Evolutionary conservation across 2,113 vertebrate genomes (phyloP), one percentile per base, ranked within the genome.

Genomic region (Pterophyllum scalare): DNA sequence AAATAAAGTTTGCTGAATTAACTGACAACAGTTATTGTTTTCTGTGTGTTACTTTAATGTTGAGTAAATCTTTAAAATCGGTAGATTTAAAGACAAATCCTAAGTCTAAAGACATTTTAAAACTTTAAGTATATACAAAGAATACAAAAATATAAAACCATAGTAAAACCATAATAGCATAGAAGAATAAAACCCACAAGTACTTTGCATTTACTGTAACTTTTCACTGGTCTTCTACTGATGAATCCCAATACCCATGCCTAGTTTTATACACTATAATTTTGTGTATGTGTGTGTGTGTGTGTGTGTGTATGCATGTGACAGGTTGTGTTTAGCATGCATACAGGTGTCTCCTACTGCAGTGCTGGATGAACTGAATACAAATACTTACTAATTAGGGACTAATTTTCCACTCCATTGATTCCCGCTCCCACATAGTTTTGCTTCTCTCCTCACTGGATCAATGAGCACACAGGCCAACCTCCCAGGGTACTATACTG

Each of bases 301-400:
- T 19, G 13, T 24, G 15, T 61, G 19, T 61, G 72, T 28, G 28
- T 28, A 4, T 4, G 28, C 4, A 4, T 28, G 28, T 28, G 28
- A 22, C 12, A 2, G 78, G 6, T 3, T 59, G 62, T 59, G 64
- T 65, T 89, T 62, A 59, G 22, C 43, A 81, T 86, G 83, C 87
- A 72, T 81, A 75, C 80, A 89, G 83, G 85, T 86, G 59, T 70
- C 28, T 85, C 62, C 59, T 77, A 70, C 54, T 38, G 80, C 76
- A 64, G 75, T 17, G 12, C 52, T 54, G 57, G 72, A 81, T 5
- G 33, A 79, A 20, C 62, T 86, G 81, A 88, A 93, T 91, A 75
- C 81, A 82, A 81, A 89, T 87, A 87, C 85, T 87, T 80, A 87
- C 91, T 88, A 91, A 91, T 88, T 91, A 93, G 81, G 65, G 81